Percentiles rank a stretch among this genome's conserved stretches.
These are phyloP conservation scores for Lithobius niger DNA, from an alignment of 1,140 invertebrate genomes.

Conservation along the genomic window DNA sequence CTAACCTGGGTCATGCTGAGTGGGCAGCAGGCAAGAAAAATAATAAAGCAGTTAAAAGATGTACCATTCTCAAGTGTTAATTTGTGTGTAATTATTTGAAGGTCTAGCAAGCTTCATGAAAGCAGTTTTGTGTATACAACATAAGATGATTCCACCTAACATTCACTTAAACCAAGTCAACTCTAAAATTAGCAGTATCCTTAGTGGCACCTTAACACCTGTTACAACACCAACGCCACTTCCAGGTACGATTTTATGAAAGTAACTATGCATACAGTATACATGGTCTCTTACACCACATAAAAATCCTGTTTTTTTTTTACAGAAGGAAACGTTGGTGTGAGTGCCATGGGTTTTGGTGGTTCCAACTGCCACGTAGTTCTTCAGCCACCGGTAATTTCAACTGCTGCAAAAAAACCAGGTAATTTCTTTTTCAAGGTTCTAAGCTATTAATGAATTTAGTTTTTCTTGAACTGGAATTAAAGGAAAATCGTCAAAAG, in stretches of 20 bases:
- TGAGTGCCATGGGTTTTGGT: slow-evolving; percentile 1
- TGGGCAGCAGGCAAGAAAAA: slow-evolving; percentile 2
- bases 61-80: not conserved
- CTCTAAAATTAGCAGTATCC: not conserved
- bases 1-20: not conserved
- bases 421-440: too few relatives aligned
- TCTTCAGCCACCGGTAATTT: not conserved
- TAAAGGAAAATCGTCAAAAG: too few relatives aligned
- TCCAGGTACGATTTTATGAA: not conserved
- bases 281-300: not conserved
- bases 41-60: not conserved
- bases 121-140: not conserved
- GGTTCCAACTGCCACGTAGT: not conserved
- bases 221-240: not conserved
- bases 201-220: not conserved
- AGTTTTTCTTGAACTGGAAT: too few relatives aligned
- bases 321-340: not conserved
- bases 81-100: not conserved
- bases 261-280: not conserved
- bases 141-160: not conserved
- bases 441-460: too few relatives aligned
- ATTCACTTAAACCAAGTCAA: not conserved
- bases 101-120: not conserved
- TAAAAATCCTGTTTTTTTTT: not conserved
- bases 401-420: too few relatives aligned